Evolutionary conservation across 2,797 vertebrate species (phyloP).

Genomic region (Macrochelys suwanniensis): DNA sequence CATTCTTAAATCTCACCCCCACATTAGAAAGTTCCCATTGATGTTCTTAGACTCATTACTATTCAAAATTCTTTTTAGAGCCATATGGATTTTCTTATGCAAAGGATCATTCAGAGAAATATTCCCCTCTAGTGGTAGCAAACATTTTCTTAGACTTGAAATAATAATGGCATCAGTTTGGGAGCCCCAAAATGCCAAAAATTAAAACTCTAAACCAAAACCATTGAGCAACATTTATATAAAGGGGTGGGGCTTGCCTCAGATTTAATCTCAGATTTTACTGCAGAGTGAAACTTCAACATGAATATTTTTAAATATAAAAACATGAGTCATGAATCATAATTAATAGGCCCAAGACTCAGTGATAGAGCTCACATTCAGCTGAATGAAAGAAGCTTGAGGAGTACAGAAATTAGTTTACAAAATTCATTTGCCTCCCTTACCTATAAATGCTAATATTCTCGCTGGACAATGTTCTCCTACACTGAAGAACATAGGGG

Average conservation of each 20-base stretch:
- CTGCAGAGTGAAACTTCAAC: not conserved
- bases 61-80: not conserved
- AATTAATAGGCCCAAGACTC: not conserved
- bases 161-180: not conserved
- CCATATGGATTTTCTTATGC: not conserved
- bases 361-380: not conserved
- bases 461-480: not conserved
- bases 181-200: not conserved
- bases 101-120: conserved; percentile 4
- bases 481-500: not conserved
- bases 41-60: not conserved
- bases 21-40: not conserved
- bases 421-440: not conserved
- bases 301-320: not conserved
- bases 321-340: not conserved
- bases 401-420: not conserved
- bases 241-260: not conserved
- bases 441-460: not conserved
- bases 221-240: not conserved
- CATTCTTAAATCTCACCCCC: not conserved
- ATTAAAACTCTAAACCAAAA: not conserved
- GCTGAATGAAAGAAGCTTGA: not conserved
- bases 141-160: not conserved
- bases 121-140: not conserved
- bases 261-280: not conserved